A percentile compares a stretch with the other conserved stretches of the same genome.
Conservation (phyloP, 2,797 vertebrate species). For the Smutsia temminckii region DNA sequence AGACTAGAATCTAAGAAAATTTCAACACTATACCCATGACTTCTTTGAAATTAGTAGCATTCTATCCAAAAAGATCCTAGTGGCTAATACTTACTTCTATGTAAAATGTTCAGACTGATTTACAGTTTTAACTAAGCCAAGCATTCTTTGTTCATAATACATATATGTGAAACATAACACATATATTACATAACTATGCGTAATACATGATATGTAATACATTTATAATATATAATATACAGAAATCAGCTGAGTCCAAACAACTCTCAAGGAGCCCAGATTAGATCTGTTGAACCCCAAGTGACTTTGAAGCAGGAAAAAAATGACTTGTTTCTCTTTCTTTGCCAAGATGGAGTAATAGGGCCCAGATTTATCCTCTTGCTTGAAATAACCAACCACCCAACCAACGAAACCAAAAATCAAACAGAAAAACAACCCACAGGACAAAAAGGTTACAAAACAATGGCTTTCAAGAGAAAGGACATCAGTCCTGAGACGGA, state of each 20-base stretch:
- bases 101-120: background rate
- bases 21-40: background rate
- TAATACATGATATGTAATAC: background rate
- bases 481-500: background rate
- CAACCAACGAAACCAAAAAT: background rate
- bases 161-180: background rate
- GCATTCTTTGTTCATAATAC: background rate
- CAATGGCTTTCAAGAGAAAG: background rate
- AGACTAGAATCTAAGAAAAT: background rate
- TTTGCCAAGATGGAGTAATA: background rate
- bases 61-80: background rate
- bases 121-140: constrained; percentile 1
- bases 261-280: background rate
- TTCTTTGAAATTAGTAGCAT: background rate
- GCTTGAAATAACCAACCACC: background rate
- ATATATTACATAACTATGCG: background rate
- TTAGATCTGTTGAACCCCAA: background rate
- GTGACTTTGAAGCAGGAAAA: background rate
- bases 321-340: background rate
- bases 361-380: background rate
- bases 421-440: background rate
- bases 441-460: background rate
- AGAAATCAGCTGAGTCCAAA: background rate
- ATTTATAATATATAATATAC: background rate
- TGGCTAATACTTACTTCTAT: background rate